Conservation (phyloP, 2,113 vertebrate species). For the Lathamus discolor region DNA sequence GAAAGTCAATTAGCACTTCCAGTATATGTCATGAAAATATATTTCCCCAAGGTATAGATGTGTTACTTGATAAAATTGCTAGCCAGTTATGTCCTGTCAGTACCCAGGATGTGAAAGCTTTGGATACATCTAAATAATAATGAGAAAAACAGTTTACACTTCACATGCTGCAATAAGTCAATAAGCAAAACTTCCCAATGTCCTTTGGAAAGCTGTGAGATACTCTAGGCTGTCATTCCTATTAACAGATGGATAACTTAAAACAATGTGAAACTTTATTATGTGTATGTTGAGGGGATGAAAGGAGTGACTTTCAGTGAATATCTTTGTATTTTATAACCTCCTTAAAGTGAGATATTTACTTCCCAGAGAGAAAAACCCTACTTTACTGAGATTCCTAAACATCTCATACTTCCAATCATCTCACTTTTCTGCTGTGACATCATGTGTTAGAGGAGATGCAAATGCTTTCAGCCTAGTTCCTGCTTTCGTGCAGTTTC, state of each 20-base stretch:
- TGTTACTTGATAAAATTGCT: constrained; percentile 49
- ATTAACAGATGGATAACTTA: background rate
- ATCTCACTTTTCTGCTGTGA: background rate
- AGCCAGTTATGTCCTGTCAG: constrained; percentile 53
- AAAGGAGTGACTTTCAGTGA: background rate
- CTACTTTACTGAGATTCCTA: background rate
- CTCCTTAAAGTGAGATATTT: background rate
- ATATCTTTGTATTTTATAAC: background rate
- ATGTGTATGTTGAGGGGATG: background rate
- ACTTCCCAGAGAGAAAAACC: accelerated
- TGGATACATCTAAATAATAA: constrained; percentile 43
- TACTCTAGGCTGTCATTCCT: background rate
- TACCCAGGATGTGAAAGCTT: constrained; percentile 41
- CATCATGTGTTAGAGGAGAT: background rate
- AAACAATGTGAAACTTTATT: background rate
- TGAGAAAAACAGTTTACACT: constrained; percentile 20
- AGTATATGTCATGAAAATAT: constrained; percentile 37
- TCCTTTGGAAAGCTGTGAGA: background rate
- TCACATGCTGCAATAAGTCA: constrained; percentile 19
- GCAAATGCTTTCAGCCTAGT: background rate
- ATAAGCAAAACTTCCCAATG: constrained; percentile 15
- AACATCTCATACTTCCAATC: background rate
- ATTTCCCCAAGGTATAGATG: constrained; percentile 69
- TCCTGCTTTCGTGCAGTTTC: background rate
- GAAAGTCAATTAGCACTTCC: constrained; percentile 73